Evolutionary conservation across 2,888 invertebrate genomes (phyloP), one percentile per base, ranked within the genome.

Genomic region (Boloria selene): DNA sequence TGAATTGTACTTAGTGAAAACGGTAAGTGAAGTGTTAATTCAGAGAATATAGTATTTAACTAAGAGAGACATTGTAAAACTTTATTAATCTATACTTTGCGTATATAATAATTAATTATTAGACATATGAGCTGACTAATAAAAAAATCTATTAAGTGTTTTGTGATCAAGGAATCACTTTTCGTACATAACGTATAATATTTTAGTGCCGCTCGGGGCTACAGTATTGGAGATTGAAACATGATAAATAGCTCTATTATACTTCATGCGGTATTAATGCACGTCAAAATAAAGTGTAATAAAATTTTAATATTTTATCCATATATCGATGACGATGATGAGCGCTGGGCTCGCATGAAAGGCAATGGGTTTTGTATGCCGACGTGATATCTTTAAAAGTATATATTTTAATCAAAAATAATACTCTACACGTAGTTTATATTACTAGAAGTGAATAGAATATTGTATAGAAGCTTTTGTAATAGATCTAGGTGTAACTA

Each of bases 231-330:
- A 86, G 87, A 88, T 88, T 86, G 86, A 85, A 85, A 82, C 78
- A 79, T 83, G 87, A 88, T 87, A 87, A 86, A 86, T 84, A 77
- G 81, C 76, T 73, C 76, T 77, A 72, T 68, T 64, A 72, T 70
- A 69, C 64, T 63, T 67, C 66, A 72, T 60, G 26, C 44, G 66
- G 61, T 49, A 64, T 65, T 73, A 73, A 74, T 61, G 51, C 49
- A 56, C 65, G 64, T 62, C 67, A 68, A 71, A 68, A 70, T 66
- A 65, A 70, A 68, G 67, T 67, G 71, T 72, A 71, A 70, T 70
- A 73, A 71, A 72, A 72, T 66, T 70, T 67, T 70, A 72, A 73
- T 68, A 70, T 70, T 65, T 69, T 65, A 71, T 69, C 67, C 64
- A 65, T 65, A 72, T 59, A 71, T 65, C 63, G 59, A 65, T 65